Conservation (phyloP, 2,888 invertebrate species). For the Diadromus collaris region DNA sequence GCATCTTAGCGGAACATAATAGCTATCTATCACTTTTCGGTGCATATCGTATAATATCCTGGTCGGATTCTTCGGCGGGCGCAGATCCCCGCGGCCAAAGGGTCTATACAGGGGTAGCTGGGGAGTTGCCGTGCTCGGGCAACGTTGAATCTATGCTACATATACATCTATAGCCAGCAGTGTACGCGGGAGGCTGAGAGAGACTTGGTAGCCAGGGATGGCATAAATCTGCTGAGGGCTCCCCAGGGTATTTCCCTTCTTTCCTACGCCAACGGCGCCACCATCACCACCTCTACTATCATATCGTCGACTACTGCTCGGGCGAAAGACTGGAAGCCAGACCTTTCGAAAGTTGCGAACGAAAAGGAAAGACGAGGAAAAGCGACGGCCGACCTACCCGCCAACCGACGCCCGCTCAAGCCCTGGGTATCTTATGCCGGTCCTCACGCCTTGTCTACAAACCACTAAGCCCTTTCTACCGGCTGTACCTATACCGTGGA, state of each 20-base stretch:
- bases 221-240: conserved; percentile 79
- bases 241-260: conserved; percentile 77
- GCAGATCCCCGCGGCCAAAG: conserved; percentile 53
- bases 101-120: conserved; percentile 47
- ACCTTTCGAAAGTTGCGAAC: conserved; percentile 49
- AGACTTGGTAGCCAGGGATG: conserved; percentile 72
- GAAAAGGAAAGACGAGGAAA: conserved; percentile 33
- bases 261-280: conserved; percentile 55
- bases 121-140: conserved; percentile 51
- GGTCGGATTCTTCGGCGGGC: conserved; percentile 70
- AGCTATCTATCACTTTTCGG: conserved; percentile 76
- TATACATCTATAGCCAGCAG: conserved; percentile 42
- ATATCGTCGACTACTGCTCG: conserved; percentile 51
- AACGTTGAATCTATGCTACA: conserved; percentile 47
- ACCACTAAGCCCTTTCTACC: conserved; percentile 49
- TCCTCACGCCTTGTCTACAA: conserved; percentile 49
- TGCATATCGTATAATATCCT: conserved; percentile 77
- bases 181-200: conserved; percentile 57
- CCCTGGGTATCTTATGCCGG: conserved; percentile 41
- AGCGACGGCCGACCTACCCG: conserved; percentile 48
- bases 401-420: conserved; percentile 20
- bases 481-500: conserved; percentile 50
- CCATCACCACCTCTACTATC: conserved; percentile 43
- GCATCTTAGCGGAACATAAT: conserved; percentile 76
- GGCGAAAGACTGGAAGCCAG: conserved; percentile 53